Percentiles rank a stretch among this genome's conserved stretches.
These are phyloP conservation scores for Chloroclysta siterata DNA, from an alignment of 2,888 invertebrate species.

Conservation along the genomic window DNA sequence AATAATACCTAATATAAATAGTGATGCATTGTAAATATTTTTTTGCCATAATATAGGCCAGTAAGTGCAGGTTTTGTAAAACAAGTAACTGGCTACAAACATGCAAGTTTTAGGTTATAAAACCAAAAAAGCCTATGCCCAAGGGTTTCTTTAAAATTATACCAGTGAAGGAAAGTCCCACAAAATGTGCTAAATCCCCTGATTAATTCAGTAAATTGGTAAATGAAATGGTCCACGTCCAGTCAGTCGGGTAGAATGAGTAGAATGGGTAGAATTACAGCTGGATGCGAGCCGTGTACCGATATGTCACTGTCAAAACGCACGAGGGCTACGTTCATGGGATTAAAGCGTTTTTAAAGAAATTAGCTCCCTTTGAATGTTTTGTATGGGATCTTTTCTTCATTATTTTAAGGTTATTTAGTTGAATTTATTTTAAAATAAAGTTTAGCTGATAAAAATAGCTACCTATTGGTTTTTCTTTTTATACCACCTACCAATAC, in stretches of 20 bases:
- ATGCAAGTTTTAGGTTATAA: no score
- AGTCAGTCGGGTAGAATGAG: constrained; percentile 32
- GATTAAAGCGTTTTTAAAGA: constrained; percentile 79
- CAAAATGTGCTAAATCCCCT: constrained; percentile 33
- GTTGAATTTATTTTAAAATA: not conserved
- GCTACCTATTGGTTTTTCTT: no score
- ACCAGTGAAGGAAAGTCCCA: not conserved
- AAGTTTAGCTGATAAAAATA: not conserved
- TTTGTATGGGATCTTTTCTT: constrained; percentile 5
- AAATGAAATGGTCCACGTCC: constrained; percentile 67
- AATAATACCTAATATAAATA: no score
- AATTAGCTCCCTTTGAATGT: constrained; percentile 52
- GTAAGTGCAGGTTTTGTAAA: no score
- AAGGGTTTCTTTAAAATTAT: not conserved
- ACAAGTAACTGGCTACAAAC: no score
- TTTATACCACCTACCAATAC: no score
- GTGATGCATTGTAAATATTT: no score
- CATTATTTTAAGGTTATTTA: not conserved
- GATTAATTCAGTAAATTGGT: constrained; percentile 68
- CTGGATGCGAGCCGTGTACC: constrained; percentile 81
- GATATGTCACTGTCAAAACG: constrained; percentile 84
- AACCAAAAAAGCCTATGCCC: no score
- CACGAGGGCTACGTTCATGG: constrained; percentile 61
- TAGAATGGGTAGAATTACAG: constrained; percentile 75
- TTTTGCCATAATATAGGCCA: no score